These are phyloP conservation scores for Hippoglossus hippoglossus DNA, from an alignment of 2,797 vertebrate genomes.

Conservation along the genomic window DNA sequence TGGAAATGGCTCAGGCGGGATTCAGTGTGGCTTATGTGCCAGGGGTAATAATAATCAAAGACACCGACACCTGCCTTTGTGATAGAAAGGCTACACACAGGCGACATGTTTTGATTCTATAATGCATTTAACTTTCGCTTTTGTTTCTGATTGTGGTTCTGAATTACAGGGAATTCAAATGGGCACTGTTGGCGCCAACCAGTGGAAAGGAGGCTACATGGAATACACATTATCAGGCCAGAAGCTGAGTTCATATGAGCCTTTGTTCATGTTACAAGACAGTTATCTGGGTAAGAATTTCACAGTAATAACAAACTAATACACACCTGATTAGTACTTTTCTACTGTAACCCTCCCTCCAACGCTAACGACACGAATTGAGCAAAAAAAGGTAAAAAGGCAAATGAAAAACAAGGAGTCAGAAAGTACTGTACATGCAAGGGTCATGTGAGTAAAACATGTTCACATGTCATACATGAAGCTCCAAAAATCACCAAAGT, in stretches of 20 bases:
- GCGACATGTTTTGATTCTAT: too few species aligned
- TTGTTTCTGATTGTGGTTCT: neutral
- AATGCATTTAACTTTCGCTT: neutral
- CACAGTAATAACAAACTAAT: neutral
- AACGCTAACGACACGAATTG: neutral
- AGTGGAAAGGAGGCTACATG: slow-evolving; percentile 78
- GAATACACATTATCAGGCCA: fast-evolving
- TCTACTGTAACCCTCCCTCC: neutral
- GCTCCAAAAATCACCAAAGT: too few species aligned
- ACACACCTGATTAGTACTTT: neutral
- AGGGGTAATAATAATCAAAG: slow-evolving; percentile 34
- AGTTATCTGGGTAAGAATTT: slow-evolving; percentile 80
- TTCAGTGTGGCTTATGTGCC: slow-evolving; percentile 70
- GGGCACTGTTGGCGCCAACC: slow-evolving; percentile 74
- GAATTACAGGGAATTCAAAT: slow-evolving; percentile 52
- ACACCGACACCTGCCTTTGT: neutral
- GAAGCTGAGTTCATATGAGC: neutral
- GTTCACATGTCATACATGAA: too few species aligned
- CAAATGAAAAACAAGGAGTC: too few species aligned
- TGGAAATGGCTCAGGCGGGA: slow-evolving; percentile 83
- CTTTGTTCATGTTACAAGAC: slow-evolving; percentile 9
- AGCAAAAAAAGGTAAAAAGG: neutral
- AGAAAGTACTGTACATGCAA: too few species aligned
- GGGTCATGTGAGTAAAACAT: too few species aligned
- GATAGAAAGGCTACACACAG: neutral